Evolutionary conservation across 2,113 vertebrate genomes (phyloP).

Genomic region (Strigops habroptila): DNA sequence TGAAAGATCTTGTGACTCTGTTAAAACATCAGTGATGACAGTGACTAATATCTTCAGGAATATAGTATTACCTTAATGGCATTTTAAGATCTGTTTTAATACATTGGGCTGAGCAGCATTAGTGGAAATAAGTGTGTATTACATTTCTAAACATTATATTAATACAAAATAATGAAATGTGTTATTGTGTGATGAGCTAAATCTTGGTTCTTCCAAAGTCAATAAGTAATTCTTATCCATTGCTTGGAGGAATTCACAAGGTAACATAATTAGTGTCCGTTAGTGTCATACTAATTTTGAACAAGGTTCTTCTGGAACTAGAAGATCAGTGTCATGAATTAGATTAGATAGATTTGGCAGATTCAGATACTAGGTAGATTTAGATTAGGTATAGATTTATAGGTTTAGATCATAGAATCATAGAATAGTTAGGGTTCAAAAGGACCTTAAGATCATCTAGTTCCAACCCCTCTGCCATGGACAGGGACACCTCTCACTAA

Average conservation of each 20-base stretch:
- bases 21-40: background rate
- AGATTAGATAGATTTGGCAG: background rate
- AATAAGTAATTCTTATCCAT: background rate
- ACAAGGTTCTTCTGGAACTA: background rate
- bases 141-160: background rate
- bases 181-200: background rate
- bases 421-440: too few species aligned
- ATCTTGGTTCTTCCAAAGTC: background rate
- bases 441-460: too few species aligned
- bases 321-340: background rate
- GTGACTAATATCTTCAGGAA: background rate
- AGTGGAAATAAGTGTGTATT: background rate
- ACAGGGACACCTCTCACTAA: too few species aligned
- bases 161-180: background rate
- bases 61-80: background rate
- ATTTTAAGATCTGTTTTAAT: background rate
- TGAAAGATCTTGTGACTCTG: background rate
- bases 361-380: background rate
- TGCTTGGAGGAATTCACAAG: background rate
- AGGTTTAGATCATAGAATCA: too few species aligned
- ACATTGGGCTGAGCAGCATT: background rate
- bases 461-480: too few species aligned
- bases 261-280: background rate
- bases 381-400: background rate
- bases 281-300: background rate